Percentiles rank a stretch among this genome's conserved stretches.
These are phyloP conservation scores for Lutjanus erythropterus DNA, from an alignment of 2,113 vertebrate species.

Conservation along the genomic window DNA sequence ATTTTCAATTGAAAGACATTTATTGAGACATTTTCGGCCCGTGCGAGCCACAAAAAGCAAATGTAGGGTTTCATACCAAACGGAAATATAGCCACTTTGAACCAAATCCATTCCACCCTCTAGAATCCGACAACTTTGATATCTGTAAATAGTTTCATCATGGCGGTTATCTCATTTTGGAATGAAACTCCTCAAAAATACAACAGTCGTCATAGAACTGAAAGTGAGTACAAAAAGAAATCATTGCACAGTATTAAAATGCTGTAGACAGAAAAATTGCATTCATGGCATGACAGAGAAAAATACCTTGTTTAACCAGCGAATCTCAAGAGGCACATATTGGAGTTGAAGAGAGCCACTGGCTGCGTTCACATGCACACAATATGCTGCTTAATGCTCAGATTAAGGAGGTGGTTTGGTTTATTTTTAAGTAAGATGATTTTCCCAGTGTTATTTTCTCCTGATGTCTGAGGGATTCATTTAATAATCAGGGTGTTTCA, in stretches of 20 bases:
- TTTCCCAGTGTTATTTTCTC: not conserved
- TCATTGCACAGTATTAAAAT: constrained; percentile 34
- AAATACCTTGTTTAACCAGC: constrained; percentile 44
- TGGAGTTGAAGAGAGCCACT: constrained; percentile 43
- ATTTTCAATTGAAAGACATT: constrained; percentile 44
- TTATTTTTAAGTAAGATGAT: not conserved
- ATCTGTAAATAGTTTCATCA: constrained; percentile 1
- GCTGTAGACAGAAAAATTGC: constrained; percentile 36
- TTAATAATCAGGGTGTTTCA: not conserved
- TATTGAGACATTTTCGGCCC: constrained; percentile 51
- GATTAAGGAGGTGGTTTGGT: not conserved
- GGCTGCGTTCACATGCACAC: constrained; percentile 11
- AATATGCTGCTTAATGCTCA: constrained; percentile 1
- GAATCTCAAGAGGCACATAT: constrained; percentile 68
- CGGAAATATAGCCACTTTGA: not conserved
- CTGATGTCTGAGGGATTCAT: not conserved
- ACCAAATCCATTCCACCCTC: not conserved
- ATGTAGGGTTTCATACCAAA: constrained; percentile 32
- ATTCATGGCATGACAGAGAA: constrained; percentile 52
- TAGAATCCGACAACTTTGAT: not conserved
- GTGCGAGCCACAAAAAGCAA: constrained; percentile 38
- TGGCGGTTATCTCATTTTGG: not conserved
- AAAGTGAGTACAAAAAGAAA: constrained; percentile 36
- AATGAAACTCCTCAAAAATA: constrained; percentile 32
- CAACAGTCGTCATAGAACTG: not conserved